Base-by-base conservation (phyloP, 2,888 invertebrate species). In the Argyresthia albistria region DNA sequence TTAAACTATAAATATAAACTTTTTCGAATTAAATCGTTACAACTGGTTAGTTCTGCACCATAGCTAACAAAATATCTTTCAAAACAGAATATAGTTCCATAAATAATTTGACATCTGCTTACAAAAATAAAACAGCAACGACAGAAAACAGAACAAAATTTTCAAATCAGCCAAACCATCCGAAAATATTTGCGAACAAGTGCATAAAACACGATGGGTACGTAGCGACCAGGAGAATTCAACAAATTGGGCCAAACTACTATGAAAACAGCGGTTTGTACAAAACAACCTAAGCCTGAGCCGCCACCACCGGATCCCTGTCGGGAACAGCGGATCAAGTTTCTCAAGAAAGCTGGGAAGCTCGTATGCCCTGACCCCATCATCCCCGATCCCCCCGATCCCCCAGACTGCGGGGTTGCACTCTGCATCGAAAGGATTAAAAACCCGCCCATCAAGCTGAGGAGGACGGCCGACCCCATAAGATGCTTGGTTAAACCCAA, bases 361-460 rank as follows among this genome's bases (percentile, higher is more conserved):
- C 12, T 2, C n/a, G 25, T 25, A 6, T 25, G 6, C 6, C 25
- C 25, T 25, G 25, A 2, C 25, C 25, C 25, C 25, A n/a, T 6
- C 25, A 25, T 25, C 8, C 14, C 43, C 4, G 43, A 9, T 8
- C 43, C 43, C 4, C 2, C 43, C 43, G 4, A 43, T n/a, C 12
- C 8, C 4, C 8, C n/a, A 43, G 14, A 43, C 14, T 43, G 14
- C n/a, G 39, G 12, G 3, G 9, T 2, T 14, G 43, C 14, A 50
- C 11, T 71, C 3, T 70, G 65, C 53, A 53, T 51, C 1, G 67
- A 70, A 35, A 61, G 48, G 8, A 16, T 73, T 1, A 70, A 72
- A 25, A 65, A 69, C 45, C 67, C 69, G 0, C 60, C 56, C 54
- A 6, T 58, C 25, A 25, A 2, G 3, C 25, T 25, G 25, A n/a